These are phyloP conservation scores for Enteromius mattozi DNA, from an alignment of 2,797 vertebrate species.

Conservation along the genomic window DNA sequence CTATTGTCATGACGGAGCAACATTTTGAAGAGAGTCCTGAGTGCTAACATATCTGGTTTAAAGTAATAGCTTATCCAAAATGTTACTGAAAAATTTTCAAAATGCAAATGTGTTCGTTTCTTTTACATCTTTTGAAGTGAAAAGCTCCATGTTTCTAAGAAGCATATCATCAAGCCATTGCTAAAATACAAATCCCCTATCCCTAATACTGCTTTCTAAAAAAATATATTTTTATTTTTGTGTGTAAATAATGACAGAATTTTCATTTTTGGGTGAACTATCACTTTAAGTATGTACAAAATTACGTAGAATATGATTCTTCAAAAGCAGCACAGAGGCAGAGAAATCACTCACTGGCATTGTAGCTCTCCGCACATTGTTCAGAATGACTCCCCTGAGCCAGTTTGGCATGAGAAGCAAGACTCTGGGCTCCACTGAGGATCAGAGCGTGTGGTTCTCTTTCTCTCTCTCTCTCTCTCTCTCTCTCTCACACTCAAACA, in stretches of 20 bases:
- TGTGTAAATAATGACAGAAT: background rate
- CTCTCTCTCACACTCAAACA: background rate
- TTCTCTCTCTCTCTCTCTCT: background rate
- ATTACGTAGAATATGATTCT: background rate
- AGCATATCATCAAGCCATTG: background rate
- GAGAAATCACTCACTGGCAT: slow-evolving; percentile 41
- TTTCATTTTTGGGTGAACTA: background rate
- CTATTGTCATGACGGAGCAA: slow-evolving; percentile 8
- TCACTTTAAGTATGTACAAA: background rate
- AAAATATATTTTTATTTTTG: background rate
- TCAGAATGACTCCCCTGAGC: slow-evolving; percentile 35
- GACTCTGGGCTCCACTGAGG: slow-evolving; percentile 60
- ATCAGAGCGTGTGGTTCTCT: slow-evolving; percentile 53
- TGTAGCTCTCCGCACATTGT: slow-evolving; percentile 36
- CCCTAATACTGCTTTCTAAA: background rate
- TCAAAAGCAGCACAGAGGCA: background rate
- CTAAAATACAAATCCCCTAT: background rate
- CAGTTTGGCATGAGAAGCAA: slow-evolving; percentile 59
- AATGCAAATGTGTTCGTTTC: background rate
- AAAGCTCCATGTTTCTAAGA: background rate
- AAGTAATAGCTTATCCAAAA: background rate
- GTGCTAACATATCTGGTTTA: slow-evolving; percentile 5
- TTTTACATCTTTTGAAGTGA: background rate
- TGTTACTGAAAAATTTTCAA: background rate
- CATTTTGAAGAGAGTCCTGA: background rate